Evolutionary conservation across 2,888 invertebrate species (phyloP).

Genomic region (Eupelmus urozonus): DNA sequence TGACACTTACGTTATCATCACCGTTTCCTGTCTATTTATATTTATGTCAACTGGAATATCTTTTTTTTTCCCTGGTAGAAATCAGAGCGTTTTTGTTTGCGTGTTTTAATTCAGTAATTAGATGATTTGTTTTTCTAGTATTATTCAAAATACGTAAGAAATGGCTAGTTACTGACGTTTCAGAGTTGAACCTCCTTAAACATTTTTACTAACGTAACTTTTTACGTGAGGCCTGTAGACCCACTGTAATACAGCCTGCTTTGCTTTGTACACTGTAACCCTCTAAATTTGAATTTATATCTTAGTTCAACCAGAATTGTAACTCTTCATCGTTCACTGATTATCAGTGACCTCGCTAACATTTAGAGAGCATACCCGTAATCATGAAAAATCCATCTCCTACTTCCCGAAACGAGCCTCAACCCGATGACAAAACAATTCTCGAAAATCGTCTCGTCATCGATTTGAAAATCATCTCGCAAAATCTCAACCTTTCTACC

Average conservation of each 20-base stretch:
- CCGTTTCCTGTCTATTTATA: not conserved
- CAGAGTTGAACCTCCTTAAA: no score
- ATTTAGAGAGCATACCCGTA: no score
- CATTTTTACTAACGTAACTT: no score
- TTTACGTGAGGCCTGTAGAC: not conserved
- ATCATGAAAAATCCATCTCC: no score
- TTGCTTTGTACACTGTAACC: not conserved
- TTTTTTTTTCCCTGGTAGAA: not conserved
- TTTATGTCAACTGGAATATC: not conserved
- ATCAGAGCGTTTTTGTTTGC: not conserved
- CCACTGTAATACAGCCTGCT: not conserved
- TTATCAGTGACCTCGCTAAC: no score
- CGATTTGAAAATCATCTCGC: no score
- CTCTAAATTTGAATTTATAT: not conserved
- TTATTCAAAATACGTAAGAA: no score
- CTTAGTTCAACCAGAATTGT: not conserved
- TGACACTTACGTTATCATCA: slow-evolving; percentile 17
- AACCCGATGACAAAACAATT: not conserved
- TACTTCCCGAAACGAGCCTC: no score
- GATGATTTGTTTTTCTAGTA: no score
- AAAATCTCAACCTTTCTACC: not conserved
- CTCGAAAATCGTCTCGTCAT: no score
- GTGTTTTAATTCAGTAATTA: no score
- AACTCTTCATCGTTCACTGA: not conserved
- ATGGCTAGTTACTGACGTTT: no score